Base-by-base conservation (phyloP, 1,140 invertebrate species). In the Arion vulgaris region DNA sequence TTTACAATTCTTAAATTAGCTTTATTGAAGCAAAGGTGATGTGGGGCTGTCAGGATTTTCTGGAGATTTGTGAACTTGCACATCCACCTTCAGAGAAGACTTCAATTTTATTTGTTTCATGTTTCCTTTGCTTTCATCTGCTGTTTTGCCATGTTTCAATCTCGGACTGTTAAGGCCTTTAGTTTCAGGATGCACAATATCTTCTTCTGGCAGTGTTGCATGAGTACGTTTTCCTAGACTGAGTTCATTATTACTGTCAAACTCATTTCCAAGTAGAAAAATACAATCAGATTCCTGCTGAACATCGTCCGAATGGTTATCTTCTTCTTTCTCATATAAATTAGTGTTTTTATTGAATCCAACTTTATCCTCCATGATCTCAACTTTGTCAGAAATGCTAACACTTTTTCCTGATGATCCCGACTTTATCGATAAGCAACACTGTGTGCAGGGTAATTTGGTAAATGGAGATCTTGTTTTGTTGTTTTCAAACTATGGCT, bases 351-450 rank as follows among this genome's bases (percentile, higher is more conserved):
- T 15, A n/a, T 23, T 57, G 23, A 15, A 57, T n/a, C 53, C 53
- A 11, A n/a, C 19, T 57, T 57, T 57, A 23, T 66, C 62, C 62
- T 23, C 28, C n/a, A 66, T 32, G 62, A 66, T 32, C 62, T 66
- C 62, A 28, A 66, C 62, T 17, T 17, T 66, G n/a, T 66, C 62
- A 66, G 62, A 66, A 32, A 66, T 66, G 62, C 62, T 66, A n/a
- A 66, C 62, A 66, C 62, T 66, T 28, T 66, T 66, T 32, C n/a
- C 28, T 34, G 62, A 66, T 32, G 62, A 66, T n/a, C 62, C 62
- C 32, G 62, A 66, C 28, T 28, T 34, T 32, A 0, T 66, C 62
- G 62, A 66, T 17, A 32, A 32, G 62, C 28, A 32, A 7, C 62
- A 32, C n/a, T 66, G 62, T 66, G 62, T 32, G 2, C 28, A 23